These are phyloP conservation scores for Corythornis leucogaster DNA, from an alignment of 2,797 vertebrate species.

Conservation along the genomic window DNA sequence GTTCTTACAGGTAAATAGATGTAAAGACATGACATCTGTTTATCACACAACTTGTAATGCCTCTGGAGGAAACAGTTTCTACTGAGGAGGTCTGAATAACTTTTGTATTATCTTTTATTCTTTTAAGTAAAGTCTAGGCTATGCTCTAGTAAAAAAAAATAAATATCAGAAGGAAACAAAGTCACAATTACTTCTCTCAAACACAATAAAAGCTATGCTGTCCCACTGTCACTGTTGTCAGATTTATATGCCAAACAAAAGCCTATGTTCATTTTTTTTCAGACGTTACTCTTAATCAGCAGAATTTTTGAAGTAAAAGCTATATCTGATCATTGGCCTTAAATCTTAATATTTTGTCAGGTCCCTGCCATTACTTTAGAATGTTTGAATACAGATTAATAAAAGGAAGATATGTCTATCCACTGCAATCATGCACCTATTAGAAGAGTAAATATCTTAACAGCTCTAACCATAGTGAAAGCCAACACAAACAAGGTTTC, in stretches of 20 bases:
- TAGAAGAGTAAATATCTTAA: conserved; percentile 4
- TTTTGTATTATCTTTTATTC: background rate
- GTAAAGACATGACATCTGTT: background rate
- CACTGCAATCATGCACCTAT: background rate
- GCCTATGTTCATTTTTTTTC: background rate
- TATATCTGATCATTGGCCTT: background rate
- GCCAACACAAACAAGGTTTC: background rate
- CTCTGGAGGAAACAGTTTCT: background rate
- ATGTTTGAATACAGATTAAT: conserved; percentile 32
- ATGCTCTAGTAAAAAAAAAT: background rate
- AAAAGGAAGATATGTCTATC: background rate
- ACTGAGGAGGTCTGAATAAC: background rate
- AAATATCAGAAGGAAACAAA: background rate
- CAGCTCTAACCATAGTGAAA: background rate
- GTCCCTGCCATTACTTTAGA: background rate
- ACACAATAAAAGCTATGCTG: background rate
- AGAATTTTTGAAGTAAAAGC: conserved; percentile 10
- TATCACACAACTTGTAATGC: background rate
- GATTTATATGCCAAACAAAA: background rate
- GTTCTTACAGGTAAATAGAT: background rate
- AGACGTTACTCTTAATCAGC: background rate
- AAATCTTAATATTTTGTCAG: conserved; percentile 16
- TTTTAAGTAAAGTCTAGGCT: background rate
- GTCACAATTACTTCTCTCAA: background rate
- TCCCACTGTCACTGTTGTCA: background rate